phyloP scores from a whole-genome alignment of 2,797 vertebrate genomes.

The Caiman crocodilus region DNA sequence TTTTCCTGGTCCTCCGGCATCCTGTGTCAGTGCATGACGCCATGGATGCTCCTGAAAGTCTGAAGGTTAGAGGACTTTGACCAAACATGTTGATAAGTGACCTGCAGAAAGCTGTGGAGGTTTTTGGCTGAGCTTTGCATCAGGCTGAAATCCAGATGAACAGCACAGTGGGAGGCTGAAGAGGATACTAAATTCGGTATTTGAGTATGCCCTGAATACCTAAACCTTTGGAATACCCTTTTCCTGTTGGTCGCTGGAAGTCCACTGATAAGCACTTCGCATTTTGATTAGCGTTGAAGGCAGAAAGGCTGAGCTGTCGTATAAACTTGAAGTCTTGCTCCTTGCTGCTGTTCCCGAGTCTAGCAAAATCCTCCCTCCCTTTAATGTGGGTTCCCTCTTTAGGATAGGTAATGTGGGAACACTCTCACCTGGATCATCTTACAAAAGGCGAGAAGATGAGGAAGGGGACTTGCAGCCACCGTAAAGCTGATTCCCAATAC shows the following conservation, averaged over 20 bases:
- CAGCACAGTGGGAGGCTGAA: neutral
- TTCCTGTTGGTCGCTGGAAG: neutral
- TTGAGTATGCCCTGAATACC: neutral
- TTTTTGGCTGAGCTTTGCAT: neutral
- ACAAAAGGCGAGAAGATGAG: constrained; percentile 38
- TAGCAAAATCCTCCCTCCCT: constrained; percentile 47
- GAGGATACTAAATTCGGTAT: rapidly evolving
- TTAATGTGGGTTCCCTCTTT: constrained; percentile 14
- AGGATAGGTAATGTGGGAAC: neutral
- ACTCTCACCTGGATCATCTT: constrained; percentile 45
- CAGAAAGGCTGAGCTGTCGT: constrained; percentile 58
- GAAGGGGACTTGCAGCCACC: constrained; percentile 3
- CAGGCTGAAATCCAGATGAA: neutral
- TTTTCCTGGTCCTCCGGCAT: neutral
- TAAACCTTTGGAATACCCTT: neutral
- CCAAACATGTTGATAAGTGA: rapidly evolving
- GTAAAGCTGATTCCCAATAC: constrained; percentile 25
- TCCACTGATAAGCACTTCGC: constrained; percentile 8
- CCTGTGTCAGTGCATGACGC: neutral
- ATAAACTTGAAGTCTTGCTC: constrained; percentile 52
- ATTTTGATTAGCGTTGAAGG: constrained; percentile 11
- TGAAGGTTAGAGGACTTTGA: neutral
- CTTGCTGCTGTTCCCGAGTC: constrained; percentile 63
- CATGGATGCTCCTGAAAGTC: neutral
- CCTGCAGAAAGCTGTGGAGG: neutral